Evolutionary conservation across 2,797 vertebrate genomes (phyloP), one percentile per base, ranked within the genome.

Genomic region (Spheniscus humboldti): DNA sequence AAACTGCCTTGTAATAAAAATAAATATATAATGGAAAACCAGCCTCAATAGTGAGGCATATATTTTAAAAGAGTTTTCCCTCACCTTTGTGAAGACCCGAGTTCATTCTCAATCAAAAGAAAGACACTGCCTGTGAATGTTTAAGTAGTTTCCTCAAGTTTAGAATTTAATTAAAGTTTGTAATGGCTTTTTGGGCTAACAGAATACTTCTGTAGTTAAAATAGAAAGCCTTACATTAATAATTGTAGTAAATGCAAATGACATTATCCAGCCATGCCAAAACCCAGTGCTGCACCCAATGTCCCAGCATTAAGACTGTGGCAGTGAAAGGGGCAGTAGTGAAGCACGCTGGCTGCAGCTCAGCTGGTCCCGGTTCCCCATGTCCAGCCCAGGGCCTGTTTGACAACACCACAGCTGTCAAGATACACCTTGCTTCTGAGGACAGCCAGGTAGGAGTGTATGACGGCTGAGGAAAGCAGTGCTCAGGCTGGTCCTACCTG

Each of bases 351-450:
- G 67, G 19, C 41, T 91, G 59, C 57, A 75, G 33, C 64, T 59
- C 59, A 67, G n/a, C 45, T 68, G 39, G 9, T 78, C 30, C 37
- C 19, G 1, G 35, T 31, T 78, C 37, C 30, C 20, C 0, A 0
- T 11, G 28, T 59, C 48, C 20, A 22, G 50, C 31, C 15, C 17
- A 47, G 37, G 37, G 23, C 9, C 66, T 53, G 23, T 73, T 53
- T 0, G 9, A 37, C 20, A 72, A 13, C 45, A 78, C 41, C 14
- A 2, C 0, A 1, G 24, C 43, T 87, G 30, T 87, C 24, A 17
- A 17, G 50, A 16, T 11, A 10, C 13, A 18, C 5, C 3, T 76
- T 13, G 3, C 18, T 45, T 37, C 60, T 37, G 23, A 75, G 23
- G 15, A 50, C 45, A 75, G 55, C 13, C 17, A 60, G 60, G 43